phyloP scores from a whole-genome alignment of 2,888 invertebrate species.

The Drosophila ezoana region DNA sequence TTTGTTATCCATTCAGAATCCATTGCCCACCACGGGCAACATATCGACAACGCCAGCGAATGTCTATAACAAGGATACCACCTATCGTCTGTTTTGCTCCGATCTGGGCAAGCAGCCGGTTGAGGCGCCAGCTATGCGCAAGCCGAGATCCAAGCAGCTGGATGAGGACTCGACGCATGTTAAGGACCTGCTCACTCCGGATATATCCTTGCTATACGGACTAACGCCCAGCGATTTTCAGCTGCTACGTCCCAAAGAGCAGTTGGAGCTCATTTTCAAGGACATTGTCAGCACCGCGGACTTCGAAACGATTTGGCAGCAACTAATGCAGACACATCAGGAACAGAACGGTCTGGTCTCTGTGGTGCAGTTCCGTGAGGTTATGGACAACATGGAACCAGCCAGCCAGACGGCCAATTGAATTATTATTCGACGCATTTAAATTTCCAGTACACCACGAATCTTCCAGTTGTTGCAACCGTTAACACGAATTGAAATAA shows the following conservation, averaged over 20 bases:
- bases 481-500: background rate
- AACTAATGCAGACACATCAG: slow-evolving; percentile 22
- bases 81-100: slow-evolving; percentile 74
- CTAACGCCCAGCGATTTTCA: slow-evolving; percentile 72
- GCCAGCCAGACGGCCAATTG: slow-evolving; percentile 1
- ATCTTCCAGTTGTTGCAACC: background rate
- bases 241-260: slow-evolving; percentile 60
- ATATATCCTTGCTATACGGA: slow-evolving; percentile 59
- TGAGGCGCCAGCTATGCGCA: background rate
- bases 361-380: slow-evolving; percentile 50
- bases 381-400: slow-evolving; percentile 37
- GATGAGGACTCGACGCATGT: slow-evolving; percentile 50
- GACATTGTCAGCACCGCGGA: slow-evolving; percentile 30
- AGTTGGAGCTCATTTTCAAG: slow-evolving; percentile 69
- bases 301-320: slow-evolving; percentile 52
- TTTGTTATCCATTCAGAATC: slow-evolving; percentile 64
- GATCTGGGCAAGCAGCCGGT: slow-evolving; percentile 57
- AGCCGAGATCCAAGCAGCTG: background rate
- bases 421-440: background rate
- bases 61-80: slow-evolving; percentile 68
- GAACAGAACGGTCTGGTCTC: slow-evolving; percentile 47
- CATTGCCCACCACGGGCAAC: slow-evolving; percentile 59
- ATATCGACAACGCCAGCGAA: slow-evolving; percentile 44
- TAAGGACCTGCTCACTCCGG: slow-evolving; percentile 72
- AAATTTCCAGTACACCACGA: slow-evolving; percentile 33